Conservation (phyloP, 2,888 invertebrate genomes). For the Rambutsinella grinnellia region DNA sequence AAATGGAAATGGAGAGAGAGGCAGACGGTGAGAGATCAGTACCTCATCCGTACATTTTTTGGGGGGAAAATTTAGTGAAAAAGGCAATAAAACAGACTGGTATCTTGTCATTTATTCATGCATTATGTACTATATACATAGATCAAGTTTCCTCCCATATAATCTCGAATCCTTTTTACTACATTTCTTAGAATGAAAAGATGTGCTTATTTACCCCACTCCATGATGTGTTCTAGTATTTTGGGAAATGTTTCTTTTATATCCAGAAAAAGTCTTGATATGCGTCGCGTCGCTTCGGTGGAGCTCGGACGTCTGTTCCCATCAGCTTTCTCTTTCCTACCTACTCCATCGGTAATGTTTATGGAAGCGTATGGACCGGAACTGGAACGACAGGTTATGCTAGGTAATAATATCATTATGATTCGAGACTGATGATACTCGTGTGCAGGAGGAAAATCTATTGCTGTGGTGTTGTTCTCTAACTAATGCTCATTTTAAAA, state of each 20-base stretch:
- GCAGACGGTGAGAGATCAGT: too few relatives aligned
- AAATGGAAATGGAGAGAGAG: too few relatives aligned
- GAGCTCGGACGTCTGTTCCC: background rate
- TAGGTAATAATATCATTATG: too few relatives aligned
- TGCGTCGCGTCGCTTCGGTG: too few relatives aligned
- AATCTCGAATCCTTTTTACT: background rate
- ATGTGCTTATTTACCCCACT: background rate
- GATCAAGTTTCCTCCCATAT: background rate
- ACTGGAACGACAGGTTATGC: too few relatives aligned
- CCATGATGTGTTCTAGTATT: background rate
- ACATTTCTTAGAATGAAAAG: background rate
- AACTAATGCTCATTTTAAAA: background rate
- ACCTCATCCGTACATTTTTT: too few relatives aligned
- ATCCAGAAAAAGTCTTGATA: too few relatives aligned
- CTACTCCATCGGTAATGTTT: too few relatives aligned
- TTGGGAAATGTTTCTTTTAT: too few relatives aligned
- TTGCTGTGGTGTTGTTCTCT: background rate
- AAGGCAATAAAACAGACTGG: constrained; percentile 13
- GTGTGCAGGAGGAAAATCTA: background rate
- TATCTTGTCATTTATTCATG: constrained; percentile 6
- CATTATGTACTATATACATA: background rate
- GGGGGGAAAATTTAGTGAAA: constrained; percentile 20
- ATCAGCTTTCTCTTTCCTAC: background rate
- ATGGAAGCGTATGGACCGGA: too few relatives aligned
- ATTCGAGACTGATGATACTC: background rate